phyloP scores from a whole-genome alignment of 2,888 invertebrate species.

The Oeneis ivallda region DNA sequence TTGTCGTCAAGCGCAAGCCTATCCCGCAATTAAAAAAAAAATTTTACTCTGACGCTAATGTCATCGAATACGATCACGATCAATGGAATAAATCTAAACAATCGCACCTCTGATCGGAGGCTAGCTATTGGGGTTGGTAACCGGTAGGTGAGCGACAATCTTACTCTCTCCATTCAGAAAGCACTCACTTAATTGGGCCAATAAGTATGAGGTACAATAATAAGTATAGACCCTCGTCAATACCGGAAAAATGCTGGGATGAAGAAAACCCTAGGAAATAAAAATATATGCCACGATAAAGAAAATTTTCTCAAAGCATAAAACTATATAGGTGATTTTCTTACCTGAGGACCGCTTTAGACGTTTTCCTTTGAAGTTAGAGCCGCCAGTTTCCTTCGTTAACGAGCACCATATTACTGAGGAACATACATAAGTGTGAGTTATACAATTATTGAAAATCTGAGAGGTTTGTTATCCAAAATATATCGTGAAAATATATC shows the following conservation, averaged over 20 bases:
- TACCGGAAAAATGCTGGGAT: slow-evolving; percentile 53
- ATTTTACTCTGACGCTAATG: no score
- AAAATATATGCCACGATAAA: slow-evolving; percentile 26
- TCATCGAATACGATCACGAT: no score
- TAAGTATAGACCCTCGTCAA: background rate
- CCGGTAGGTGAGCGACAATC: no score
- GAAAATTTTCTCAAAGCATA: slow-evolving; percentile 27
- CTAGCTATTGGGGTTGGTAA: no score
- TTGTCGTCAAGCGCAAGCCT: no score
- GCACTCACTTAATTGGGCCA: background rate
- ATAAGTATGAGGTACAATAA: background rate
- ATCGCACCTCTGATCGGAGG: no score
- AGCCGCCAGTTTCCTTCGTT: slow-evolving; percentile 56
- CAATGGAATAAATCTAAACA: no score
- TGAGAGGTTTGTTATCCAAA: no score
- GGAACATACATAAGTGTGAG: slow-evolving; percentile 43
- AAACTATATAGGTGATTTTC: slow-evolving; percentile 39
- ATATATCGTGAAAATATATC: no score
- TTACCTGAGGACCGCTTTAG: slow-evolving; percentile 70
- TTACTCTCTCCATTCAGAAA: no score
- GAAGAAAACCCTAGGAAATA: slow-evolving; percentile 15
- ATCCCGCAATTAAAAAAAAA: no score
- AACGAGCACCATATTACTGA: slow-evolving; percentile 71
- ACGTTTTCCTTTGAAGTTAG: slow-evolving; percentile 66
- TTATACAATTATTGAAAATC: background rate